Conservation (phyloP, 2,797 vertebrate genomes). For the Malacoctenus gilli region DNA sequence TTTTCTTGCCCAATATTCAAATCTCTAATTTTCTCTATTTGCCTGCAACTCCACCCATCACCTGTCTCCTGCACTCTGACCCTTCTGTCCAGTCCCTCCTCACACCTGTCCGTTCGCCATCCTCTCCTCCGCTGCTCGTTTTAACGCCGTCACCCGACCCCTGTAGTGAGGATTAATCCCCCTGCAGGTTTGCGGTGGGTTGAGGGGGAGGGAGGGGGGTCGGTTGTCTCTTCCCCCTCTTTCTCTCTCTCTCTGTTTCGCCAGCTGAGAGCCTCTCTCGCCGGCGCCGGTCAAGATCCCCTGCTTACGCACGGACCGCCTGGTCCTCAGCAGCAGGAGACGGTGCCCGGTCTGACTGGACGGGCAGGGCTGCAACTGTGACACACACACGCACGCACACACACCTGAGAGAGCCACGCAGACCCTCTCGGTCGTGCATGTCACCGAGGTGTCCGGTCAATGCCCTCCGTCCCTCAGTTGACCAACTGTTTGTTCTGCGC, state of each 20-base stretch:
- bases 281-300: background rate
- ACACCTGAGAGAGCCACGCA: slow-evolving; percentile 33
- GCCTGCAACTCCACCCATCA: too few relatives aligned
- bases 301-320: slow-evolving; percentile 9
- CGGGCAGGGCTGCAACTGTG: background rate
- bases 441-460: slow-evolving; percentile 2
- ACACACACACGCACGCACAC: too few relatives aligned
- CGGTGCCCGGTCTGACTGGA: slow-evolving; percentile 5
- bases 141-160: background rate
- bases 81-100: background rate
- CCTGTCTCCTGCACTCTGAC: background rate
- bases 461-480: slow-evolving; percentile 8
- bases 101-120: background rate
- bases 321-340: background rate
- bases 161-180: background rate
- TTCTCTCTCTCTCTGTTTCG: slow-evolving; percentile 3
- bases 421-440: background rate
- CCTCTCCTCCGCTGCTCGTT: background rate
- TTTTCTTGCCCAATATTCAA: too few relatives aligned
- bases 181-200: slow-evolving; percentile 12
- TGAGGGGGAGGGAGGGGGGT: too few relatives aligned
- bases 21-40: too few relatives aligned
- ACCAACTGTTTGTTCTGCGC: background rate
- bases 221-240: too few relatives aligned
- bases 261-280: background rate